Conservation (phyloP, 1,140 invertebrate genomes). For the Pygmarrhopalites habei region DNA sequence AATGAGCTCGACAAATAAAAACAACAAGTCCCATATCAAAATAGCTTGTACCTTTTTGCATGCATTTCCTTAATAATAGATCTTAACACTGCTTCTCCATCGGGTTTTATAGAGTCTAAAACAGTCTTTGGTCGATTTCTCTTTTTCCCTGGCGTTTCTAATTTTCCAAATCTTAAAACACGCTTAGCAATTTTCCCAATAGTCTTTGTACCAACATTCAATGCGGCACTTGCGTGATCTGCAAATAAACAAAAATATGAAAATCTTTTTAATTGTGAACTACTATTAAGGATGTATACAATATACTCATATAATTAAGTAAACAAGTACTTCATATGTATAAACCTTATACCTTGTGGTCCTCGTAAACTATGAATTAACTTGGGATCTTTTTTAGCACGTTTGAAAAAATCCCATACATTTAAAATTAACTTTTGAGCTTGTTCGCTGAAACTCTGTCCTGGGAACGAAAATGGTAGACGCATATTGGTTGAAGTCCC, state of each 20-base stretch:
- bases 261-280: too few relatives aligned
- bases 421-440: slow-evolving; percentile 38
- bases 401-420: slow-evolving; percentile 36
- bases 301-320: too few relatives aligned
- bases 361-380: slow-evolving; percentile 21
- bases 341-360: too few relatives aligned
- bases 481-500: too few relatives aligned
- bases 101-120: slow-evolving; percentile 29
- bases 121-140: slow-evolving; percentile 26
- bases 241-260: too few relatives aligned
- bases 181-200: slow-evolving; percentile 37
- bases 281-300: too few relatives aligned
- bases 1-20: too few relatives aligned
- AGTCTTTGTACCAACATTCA: slow-evolving; percentile 29
- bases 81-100: slow-evolving; percentile 30
- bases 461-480: slow-evolving; percentile 36
- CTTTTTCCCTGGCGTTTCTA: slow-evolving; percentile 34
- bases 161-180: slow-evolving; percentile 28
- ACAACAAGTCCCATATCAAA: too few relatives aligned
- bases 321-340: too few relatives aligned
- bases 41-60: slow-evolving; percentile 19
- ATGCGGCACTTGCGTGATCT: slow-evolving; percentile 27
- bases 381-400: slow-evolving; percentile 31
- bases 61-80: slow-evolving; percentile 34
- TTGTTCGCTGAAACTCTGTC: slow-evolving; percentile 35